Base-by-base conservation (phyloP, 2,113 vertebrate genomes). In the Probosciger aterrimus region DNA sequence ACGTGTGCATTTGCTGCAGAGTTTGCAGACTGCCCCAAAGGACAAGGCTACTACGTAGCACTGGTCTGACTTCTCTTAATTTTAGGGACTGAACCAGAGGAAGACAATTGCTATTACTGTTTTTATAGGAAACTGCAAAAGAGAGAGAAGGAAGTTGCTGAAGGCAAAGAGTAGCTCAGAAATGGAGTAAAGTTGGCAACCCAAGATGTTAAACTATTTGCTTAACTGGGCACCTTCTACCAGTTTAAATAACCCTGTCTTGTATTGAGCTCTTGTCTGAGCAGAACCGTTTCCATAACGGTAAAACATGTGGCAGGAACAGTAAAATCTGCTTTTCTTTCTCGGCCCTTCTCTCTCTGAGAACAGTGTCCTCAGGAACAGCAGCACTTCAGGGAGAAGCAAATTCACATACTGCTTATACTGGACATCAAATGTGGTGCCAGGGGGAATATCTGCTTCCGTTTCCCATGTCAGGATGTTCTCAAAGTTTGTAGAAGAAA, bases 401-500 rank as follows among this genome's bases (percentile, higher is more conserved):
- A 46, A 79, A 19, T 17, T 49, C 64, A 88, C 96, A 2, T 96
- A 98, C 98, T 41, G 96, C 92, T 98, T 98, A 27, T 98, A 98
- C 1, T 98, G 95, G 19, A 98, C 97, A 11, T 97, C 97, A 85
- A 98, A 98, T 33, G 96, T 55, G 0, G 90, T 97, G 94, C 86
- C 98, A 8, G 92, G 75, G 18, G 82, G 18, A 24, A 63, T 57
- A 7, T 94, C 90, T 10, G 59, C 91, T 15, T 76, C 80, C 0
- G 80, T 75, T 37, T 97, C 95, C 98, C 98, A 98, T 0, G 63
- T 96, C 90, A 98, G 93, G 95, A 98, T 97, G 94, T 97, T 98
- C 69, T 98, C 98, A 70, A 98, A 98, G 96, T 98, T 98, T 37
- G 25, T 97, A 53, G 98, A 98, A 73, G 91, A 94, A 95, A 98